Evolutionary conservation across 2,888 invertebrate genomes (phyloP).

Genomic region (Branchellion lobata): DNA sequence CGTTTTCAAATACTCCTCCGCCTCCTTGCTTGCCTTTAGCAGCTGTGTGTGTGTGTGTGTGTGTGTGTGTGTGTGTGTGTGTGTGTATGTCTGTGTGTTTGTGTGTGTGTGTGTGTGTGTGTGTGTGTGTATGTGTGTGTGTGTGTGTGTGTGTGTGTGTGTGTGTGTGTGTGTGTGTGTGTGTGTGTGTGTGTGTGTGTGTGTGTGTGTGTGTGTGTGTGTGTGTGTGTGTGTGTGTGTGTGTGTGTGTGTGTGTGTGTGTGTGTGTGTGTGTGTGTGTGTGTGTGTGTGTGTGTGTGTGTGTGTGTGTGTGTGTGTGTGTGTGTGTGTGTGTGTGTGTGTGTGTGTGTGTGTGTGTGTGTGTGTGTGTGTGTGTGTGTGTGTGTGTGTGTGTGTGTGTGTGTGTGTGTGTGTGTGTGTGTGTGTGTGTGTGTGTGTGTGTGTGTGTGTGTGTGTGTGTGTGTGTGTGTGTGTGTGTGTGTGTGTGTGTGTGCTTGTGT

Average conservation of each 20-base stretch:
- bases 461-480: too few relatives aligned
- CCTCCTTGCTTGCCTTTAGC: neutral
- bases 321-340: too few relatives aligned
- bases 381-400: too few relatives aligned
- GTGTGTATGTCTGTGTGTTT: too few relatives aligned
- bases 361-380: neutral
- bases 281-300: constrained; percentile 25
- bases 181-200: too few relatives aligned
- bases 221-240: too few relatives aligned
- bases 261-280: constrained; percentile 5
- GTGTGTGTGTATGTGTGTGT: constrained; percentile 22
- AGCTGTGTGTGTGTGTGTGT: neutral
- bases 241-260: neutral
- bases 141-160: neutral
- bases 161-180: too few relatives aligned
- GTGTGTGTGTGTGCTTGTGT: too few relatives aligned
- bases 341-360: neutral
- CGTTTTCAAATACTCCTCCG: neutral
- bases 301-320: too few relatives aligned
- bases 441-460: constrained; percentile 21
- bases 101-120: neutral
- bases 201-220: neutral
- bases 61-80: too few relatives aligned
- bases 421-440: constrained; percentile 9
- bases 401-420: neutral